Evolutionary conservation across 2,113 vertebrate genomes (phyloP).

Genomic region (Megaceryle maxima): DNA sequence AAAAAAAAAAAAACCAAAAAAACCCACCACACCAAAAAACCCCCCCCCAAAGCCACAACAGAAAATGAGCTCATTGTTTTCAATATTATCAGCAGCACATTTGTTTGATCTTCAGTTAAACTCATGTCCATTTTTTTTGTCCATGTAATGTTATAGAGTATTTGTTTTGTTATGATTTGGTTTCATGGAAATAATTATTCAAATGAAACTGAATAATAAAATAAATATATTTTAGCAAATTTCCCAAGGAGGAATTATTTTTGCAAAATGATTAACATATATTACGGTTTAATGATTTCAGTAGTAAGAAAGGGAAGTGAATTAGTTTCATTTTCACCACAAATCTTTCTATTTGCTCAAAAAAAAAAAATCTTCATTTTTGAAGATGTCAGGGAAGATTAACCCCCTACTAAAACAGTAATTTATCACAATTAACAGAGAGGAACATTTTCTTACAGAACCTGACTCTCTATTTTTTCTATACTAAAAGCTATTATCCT

Average conservation of each 20-base stretch:
- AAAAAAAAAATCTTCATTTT: background rate
- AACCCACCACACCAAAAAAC: too few relatives aligned
- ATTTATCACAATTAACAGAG: constrained; percentile 16
- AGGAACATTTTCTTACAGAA: background rate
- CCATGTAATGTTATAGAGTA: background rate
- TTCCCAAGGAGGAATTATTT: background rate
- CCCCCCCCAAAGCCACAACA: background rate
- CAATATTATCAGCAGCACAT: background rate
- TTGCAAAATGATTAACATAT: background rate
- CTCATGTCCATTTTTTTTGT: background rate
- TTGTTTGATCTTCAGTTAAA: background rate
- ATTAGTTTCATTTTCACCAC: constrained; percentile 4
- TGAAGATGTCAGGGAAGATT: constrained; percentile 20
- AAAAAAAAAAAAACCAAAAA: too few relatives aligned
- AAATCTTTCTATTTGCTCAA: background rate
- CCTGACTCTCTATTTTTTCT: background rate
- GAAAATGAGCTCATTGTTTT: background rate
- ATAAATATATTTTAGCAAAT: background rate
- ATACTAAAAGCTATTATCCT: background rate
- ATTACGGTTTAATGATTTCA: background rate
- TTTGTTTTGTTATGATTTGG: background rate
- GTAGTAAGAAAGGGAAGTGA: background rate
- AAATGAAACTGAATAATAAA: background rate
- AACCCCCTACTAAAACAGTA: background rate
- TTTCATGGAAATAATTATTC: background rate